phyloP scores from a whole-genome alignment of 2,888 invertebrate genomes.

The Parasteatoda lunata region DNA sequence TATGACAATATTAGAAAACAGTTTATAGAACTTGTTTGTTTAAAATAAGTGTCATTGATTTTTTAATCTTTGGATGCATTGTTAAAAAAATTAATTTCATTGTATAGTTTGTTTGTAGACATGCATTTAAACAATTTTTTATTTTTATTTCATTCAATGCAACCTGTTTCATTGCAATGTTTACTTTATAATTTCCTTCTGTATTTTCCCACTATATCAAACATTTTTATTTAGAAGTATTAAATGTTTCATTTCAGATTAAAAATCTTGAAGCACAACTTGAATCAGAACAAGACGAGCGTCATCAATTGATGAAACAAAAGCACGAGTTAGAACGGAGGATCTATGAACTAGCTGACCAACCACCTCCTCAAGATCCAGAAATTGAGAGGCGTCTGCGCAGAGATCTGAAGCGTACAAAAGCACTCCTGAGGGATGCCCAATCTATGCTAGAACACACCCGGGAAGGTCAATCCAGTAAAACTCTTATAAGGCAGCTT shows the following conservation, averaged over 20 bases:
- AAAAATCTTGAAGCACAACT: conserved; percentile 90
- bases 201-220: neutral
- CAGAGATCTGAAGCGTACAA: conserved; percentile 90
- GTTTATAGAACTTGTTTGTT: too few species aligned
- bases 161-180: neutral
- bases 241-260: conserved; percentile 71
- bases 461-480: conserved; percentile 89
- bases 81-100: too few species aligned
- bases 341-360: conserved; percentile 84
- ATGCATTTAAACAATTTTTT: too few species aligned
- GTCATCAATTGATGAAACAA: conserved; percentile 88
- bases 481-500: conserved; percentile 83
- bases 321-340: conserved; percentile 93
- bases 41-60: too few species aligned
- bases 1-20: too few species aligned
- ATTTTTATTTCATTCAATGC: too few species aligned
- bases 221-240: neutral
- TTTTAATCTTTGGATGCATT: too few species aligned
- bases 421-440: conserved; percentile 91
- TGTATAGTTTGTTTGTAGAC: too few species aligned
- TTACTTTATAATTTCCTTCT: neutral
- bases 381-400: conserved; percentile 77
- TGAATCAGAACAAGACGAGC: conserved; percentile 94
- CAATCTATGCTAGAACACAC: conserved; percentile 92
- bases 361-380: conserved; percentile 74